These are phyloP conservation scores for Campoplex capitator DNA, from an alignment of 2,888 invertebrate species.

Conservation along the genomic window DNA sequence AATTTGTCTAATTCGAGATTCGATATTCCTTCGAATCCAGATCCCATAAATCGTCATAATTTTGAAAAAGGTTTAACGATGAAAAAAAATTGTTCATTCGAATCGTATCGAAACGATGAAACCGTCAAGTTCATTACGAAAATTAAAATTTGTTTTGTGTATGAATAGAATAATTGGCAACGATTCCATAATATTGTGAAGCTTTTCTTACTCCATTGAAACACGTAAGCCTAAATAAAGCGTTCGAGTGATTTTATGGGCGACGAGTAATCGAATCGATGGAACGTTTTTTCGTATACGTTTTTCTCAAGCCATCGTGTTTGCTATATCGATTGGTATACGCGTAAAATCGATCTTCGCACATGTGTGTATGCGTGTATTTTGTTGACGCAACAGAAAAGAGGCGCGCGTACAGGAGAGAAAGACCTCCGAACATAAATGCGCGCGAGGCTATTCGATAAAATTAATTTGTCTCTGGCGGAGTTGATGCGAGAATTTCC, in stretches of 20 bases:
- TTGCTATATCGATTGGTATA: slow-evolving; percentile 41
- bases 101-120: not conserved
- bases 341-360: not conserved
- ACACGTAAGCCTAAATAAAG: slow-evolving; percentile 12
- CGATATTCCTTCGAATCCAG: not conserved
- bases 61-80: not conserved
- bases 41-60: not conserved
- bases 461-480: slow-evolving; percentile 63
- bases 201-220: not conserved
- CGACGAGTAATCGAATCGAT: slow-evolving; percentile 57
- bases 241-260: slow-evolving; percentile 23
- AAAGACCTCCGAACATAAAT: slow-evolving; percentile 7
- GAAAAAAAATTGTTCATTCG: not conserved
- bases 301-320: slow-evolving; percentile 10
- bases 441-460: slow-evolving; percentile 41
- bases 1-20: no score
- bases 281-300: not conserved
- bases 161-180: not conserved
- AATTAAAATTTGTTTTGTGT: not conserved
- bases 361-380: not conserved
- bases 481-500: slow-evolving; percentile 34
- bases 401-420: not conserved
- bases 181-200: not conserved
- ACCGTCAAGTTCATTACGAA: not conserved
- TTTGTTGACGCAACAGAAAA: slow-evolving; percentile 19